Evolutionary conservation across 2,888 invertebrate species (phyloP), one percentile per base, ranked within the genome.

Genomic region (Melieria omissa): DNA sequence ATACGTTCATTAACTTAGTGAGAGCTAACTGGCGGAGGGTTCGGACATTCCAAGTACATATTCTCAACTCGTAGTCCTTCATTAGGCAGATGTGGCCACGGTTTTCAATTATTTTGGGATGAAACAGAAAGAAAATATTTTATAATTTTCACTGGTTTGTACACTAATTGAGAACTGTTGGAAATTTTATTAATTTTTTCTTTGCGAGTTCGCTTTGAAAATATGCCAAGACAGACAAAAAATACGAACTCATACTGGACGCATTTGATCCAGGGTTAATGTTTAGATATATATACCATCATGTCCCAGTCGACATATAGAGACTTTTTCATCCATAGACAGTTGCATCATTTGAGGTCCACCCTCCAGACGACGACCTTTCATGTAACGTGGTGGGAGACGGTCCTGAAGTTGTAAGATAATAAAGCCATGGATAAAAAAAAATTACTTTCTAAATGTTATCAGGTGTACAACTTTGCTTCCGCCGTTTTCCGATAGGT

Each of bases 311-410:
- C 0, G 97, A 96, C 0, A 95, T 94, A 83, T 98, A 99, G 4
- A 99, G 88, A 5, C 99, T 91, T 84, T 95, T 0, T 99, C 99
- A 86, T 99, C 99, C 70, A 99, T 88, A 68, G 97, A 98, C 1
- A 99, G 88, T 85, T 99, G 99, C 75, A 99, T 86, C 99, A 99
- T 99, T 88, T 99, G 99, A 0, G 98, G 95, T 0, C 93, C 92
- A 4, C 97, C 99, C 74, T 92, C 89, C 54, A 98, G 87, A 54
- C 91, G 89, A 74, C 92, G 92, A 0, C 94, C 95, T 83, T 95
- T 95, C 0, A 98, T 86, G 71, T 86, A 88, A 1, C 93, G 89
- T 0, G 93, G 93, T 74, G 91, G 88, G 0, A 93, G 93, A 79
- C 91, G 90, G 62, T 88, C 87, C 89, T 89, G 62, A 8, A 73